These are phyloP conservation scores for Eumacrocentrus americanus DNA, from an alignment of 2,888 invertebrate species.

Conservation along the genomic window DNA sequence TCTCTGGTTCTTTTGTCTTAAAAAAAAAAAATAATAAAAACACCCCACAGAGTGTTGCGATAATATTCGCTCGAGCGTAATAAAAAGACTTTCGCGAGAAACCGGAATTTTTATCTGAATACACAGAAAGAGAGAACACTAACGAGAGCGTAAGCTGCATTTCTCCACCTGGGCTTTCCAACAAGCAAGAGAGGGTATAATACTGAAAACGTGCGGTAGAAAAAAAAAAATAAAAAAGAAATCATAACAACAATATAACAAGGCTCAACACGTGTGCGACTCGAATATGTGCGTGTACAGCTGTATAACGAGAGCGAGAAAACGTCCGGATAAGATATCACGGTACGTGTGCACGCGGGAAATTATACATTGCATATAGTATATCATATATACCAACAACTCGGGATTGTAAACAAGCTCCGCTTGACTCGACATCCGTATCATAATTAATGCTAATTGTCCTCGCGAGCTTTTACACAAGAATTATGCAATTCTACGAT, in stretches of 20 bases:
- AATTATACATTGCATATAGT: constrained; percentile 19
- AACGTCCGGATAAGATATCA: constrained; percentile 25
- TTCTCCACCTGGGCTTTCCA: background rate
- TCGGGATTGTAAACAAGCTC: constrained; percentile 50
- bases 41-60: background rate
- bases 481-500: constrained; percentile 45
- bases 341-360: constrained; percentile 11
- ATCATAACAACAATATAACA: background rate
- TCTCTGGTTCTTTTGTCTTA: background rate
- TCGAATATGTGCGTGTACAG: background rate
- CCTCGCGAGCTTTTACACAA: constrained; percentile 44
- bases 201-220: background rate
- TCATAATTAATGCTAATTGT: constrained; percentile 56
- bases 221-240: constrained; percentile 5
- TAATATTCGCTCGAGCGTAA: background rate
- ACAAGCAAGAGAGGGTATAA: constrained; percentile 3
- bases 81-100: background rate
- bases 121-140: background rate
- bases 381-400: constrained; percentile 16
- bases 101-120: constrained; percentile 4
- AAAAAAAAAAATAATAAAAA: background rate
- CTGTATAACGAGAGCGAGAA: constrained; percentile 18
- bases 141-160: constrained; percentile 8
- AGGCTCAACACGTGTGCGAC: background rate
- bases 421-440: constrained; percentile 39